Evolutionary conservation across 2,797 vertebrate species (phyloP), one percentile per base, ranked within the genome.

Genomic region (Xenentodon cancila): DNA sequence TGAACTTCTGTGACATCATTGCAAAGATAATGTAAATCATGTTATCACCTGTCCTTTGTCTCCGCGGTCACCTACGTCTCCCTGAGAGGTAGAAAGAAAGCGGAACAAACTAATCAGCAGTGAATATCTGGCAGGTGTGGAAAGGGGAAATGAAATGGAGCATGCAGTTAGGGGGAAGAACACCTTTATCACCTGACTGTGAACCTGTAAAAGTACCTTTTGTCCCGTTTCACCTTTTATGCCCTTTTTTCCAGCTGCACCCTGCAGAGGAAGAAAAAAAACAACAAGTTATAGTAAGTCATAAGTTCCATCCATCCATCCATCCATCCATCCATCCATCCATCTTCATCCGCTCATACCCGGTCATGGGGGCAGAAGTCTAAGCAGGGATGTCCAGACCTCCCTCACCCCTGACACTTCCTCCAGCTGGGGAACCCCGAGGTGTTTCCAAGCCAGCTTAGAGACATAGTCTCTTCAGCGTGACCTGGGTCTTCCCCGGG

Each of bases 11-110:
- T 79, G 53, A 57, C 12, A 2, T 65, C 12, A 58, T 0, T n/a
- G 1, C 17, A 27, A 45, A 34, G 21, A 5, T 6, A 21, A 49
- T 19, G 1, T 0, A 71, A 69, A 64, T 4, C 1, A 20, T 3
- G 1, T 12, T 12, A 53, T 5, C 30, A 95, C 94, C 91, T 91
- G 84, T 76, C 95, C 94, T 88, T 93, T 94, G 72, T 95, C 91
- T 56, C 94, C 95, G 6, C 25, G 64, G 17, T 72, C 74, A 7
- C 91, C 94, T 2, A 1, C 1, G 16, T 63, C 51, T 46, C 87
- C 93, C 94, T 95, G 80, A 75, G 20, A 69, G 43, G 54, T 40
- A 68, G 17, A 53, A 57, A 7, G 19, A 17, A 73, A 20, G 16
- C 71, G 18, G 50, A 25, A 62, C 7, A 51, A 64, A 60, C 0